Evolutionary conservation across 2,113 vertebrate species (phyloP).

Genomic region (Plecotus auritus): DNA sequence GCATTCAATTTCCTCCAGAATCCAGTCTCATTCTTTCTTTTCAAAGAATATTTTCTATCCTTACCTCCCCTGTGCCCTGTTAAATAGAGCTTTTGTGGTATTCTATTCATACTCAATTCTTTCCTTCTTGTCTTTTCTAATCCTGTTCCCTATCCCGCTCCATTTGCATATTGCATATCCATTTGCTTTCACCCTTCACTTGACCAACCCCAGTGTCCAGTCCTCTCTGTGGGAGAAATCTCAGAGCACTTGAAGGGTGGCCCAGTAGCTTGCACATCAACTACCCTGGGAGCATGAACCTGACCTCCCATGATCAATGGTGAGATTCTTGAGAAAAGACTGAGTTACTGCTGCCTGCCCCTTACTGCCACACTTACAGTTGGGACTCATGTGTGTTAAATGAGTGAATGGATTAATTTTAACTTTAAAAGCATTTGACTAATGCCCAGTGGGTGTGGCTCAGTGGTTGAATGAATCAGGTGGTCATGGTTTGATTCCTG

Average conservation of each 20-base stretch:
- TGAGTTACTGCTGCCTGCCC: rapidly evolving
- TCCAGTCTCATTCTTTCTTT: not conserved
- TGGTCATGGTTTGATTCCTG: too few relatives aligned
- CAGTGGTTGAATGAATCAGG: too few relatives aligned
- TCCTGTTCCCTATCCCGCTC: not conserved
- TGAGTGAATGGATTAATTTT: not conserved
- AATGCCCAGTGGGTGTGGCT: not conserved
- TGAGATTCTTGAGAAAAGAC: not conserved
- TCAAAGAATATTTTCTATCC: not conserved
- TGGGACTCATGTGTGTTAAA: not conserved
- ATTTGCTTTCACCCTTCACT: rapidly evolving
- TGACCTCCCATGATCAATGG: rapidly evolving
- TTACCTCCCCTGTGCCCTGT: rapidly evolving
- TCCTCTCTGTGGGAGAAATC: not conserved
- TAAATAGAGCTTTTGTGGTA: not conserved
- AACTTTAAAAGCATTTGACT: not conserved
- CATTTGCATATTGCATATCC: not conserved
- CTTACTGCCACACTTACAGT: too few relatives aligned
- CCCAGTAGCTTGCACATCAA: rapidly evolving
- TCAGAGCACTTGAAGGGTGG: rapidly evolving
- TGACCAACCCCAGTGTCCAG: not conserved
- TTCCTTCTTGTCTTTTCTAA: not conserved
- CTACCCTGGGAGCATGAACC: rapidly evolving
- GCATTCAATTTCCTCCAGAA: not conserved
- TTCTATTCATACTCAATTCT: not conserved